These are phyloP conservation scores for Trichosurus vulpecula DNA, from an alignment of 2,797 vertebrate genomes.

Conservation along the genomic window DNA sequence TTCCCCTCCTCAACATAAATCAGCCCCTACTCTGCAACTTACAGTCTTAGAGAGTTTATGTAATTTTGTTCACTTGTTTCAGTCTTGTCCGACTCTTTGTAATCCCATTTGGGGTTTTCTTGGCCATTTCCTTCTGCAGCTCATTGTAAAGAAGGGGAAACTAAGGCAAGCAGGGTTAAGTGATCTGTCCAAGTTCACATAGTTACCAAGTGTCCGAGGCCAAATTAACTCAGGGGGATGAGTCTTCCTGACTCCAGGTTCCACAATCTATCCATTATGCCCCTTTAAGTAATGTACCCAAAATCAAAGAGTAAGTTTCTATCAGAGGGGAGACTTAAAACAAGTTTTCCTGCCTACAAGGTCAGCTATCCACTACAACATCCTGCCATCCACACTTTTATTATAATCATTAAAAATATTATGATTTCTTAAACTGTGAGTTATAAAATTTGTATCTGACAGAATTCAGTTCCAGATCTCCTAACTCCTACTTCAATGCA, in stretches of 20 bases:
- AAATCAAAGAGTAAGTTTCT: neutral
- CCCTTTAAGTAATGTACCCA: neutral
- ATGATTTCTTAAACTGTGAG: neutral
- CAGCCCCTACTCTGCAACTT: neutral
- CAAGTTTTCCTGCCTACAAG: neutral
- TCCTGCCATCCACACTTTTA: neutral
- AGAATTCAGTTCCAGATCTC: neutral
- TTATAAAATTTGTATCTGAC: neutral
- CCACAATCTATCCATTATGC: neutral
- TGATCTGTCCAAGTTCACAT: neutral
- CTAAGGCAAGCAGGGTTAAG: neutral
- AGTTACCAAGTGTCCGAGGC: neutral
- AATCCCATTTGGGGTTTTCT: neutral
- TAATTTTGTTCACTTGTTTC: neutral
- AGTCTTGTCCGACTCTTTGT: neutral
- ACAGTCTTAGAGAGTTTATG: neutral
- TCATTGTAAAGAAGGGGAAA: neutral
- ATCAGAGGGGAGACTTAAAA: neutral
- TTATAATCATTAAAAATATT: neutral
- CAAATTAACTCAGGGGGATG: neutral
- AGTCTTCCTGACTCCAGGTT: neutral
- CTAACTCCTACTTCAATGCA: neutral
- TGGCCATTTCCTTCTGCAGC: neutral
- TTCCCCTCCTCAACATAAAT: neutral
- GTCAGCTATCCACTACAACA: neutral